Conservation (phyloP, 2,888 invertebrate species). For the Zaprionus obscuricornis region DNA sequence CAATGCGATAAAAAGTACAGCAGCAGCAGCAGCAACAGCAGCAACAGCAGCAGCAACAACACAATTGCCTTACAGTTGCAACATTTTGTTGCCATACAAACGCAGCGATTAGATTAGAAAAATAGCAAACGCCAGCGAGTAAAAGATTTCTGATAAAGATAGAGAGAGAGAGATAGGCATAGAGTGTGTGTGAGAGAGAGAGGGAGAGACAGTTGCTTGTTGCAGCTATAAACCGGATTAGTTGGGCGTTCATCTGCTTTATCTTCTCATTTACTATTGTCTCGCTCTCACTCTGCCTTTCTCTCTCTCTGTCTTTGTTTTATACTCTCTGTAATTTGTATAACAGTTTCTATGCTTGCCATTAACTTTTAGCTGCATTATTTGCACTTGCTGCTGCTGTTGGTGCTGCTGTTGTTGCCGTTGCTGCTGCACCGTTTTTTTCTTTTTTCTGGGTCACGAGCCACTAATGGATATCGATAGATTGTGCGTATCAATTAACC, state of each 20-base stretch:
- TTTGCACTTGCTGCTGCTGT: conserved; percentile 53
- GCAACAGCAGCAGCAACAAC: conserved; percentile 23
- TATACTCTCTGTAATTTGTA: conserved; percentile 31
- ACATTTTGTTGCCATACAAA: conserved; percentile 55
- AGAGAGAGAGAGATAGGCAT: too few species aligned
- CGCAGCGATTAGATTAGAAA: conserved; percentile 51
- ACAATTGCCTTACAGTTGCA: conserved; percentile 23
- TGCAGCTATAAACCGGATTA: too few species aligned
- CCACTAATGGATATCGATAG: conserved; percentile 61
- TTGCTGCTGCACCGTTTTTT: conserved; percentile 36
- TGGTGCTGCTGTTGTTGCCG: conserved; percentile 49
- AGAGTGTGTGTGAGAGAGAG: too few species aligned
- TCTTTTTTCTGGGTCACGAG: conserved; percentile 67
- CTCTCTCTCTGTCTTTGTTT: conserved; percentile 5
- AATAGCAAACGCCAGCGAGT: too few species aligned
- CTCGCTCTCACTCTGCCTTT: too few species aligned
- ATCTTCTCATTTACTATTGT: too few species aligned
- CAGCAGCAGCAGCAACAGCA: conserved; percentile 46
- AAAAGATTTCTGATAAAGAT: too few species aligned
- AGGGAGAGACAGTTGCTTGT: too few species aligned
- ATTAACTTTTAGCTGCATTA: conserved; percentile 42
- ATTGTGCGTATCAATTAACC: conserved; percentile 79
- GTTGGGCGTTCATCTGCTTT: too few species aligned
- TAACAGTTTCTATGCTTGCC: conserved; percentile 38
- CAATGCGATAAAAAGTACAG: conserved; percentile 44